These are phyloP conservation scores for Argyrosomus japonicus DNA, from an alignment of 2,113 vertebrate species.

Conservation along the genomic window DNA sequence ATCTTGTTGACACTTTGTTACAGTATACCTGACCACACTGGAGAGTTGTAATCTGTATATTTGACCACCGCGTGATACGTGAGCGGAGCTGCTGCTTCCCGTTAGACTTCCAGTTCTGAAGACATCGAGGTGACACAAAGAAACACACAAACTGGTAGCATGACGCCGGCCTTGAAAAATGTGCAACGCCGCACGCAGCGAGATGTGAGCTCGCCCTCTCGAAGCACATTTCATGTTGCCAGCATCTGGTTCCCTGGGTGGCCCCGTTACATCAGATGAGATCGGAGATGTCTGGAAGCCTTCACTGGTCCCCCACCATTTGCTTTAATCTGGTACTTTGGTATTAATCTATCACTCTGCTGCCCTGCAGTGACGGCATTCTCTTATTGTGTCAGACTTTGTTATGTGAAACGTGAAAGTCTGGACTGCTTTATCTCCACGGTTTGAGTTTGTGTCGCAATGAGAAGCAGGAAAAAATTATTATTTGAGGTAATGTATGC, in stretches of 20 bases:
- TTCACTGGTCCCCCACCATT: constrained; percentile 16
- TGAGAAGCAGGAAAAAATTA: constrained; percentile 26
- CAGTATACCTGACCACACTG: not conserved
- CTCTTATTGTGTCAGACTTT: constrained; percentile 27
- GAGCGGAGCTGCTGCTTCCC: not conserved
- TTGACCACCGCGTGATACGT: not conserved
- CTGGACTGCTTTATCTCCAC: constrained; percentile 32
- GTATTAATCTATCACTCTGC: constrained; percentile 44
- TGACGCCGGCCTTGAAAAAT: constrained; percentile 5
- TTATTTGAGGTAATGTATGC: constrained; percentile 12
- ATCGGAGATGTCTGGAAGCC: constrained; percentile 55
- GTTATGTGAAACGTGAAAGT: constrained; percentile 27
- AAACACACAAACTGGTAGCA: not conserved
- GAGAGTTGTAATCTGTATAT: not conserved
- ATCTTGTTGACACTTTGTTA: not conserved
- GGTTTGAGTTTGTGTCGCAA: constrained; percentile 1
- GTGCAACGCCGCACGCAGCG: not conserved
- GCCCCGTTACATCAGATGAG: constrained; percentile 46
- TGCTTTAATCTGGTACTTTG: constrained; percentile 55
- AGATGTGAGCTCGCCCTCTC: not conserved
- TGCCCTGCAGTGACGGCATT: not conserved
- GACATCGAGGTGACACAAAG: constrained; percentile 6
- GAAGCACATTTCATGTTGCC: constrained; percentile 13
- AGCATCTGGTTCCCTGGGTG: constrained; percentile 41
- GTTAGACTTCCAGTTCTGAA: not conserved